Base-by-base conservation (phyloP, 2,888 invertebrate species). In the Folsomia candida region DNA sequence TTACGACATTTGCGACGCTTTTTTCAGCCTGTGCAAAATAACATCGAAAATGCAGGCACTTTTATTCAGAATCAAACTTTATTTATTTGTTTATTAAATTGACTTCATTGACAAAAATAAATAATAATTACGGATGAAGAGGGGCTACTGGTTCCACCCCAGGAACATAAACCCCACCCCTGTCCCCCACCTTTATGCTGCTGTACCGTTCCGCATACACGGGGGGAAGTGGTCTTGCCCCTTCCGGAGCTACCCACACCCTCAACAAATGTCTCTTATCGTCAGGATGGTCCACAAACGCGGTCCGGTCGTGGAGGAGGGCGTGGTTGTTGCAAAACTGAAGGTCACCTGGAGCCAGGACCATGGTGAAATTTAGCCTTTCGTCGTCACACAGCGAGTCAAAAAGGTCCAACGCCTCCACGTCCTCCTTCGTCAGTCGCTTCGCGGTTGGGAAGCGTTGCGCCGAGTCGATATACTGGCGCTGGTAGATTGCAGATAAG, bases 291-390 rank as follows among this genome's bases (percentile, higher is more conserved):
- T 68, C 68, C 28, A 20, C 62, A 68, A 62, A 68, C 3, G 61
- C 68, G 2, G 68, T 68, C 51, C 68, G 2, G 27, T 68, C 68
- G 47, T 68, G 68, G 4, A 68, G 58, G 9, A 68, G 25, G 2
- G 51, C 22, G 24, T 68, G 68, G 27, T 68, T 68, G 27, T 68
- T 59, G 11, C 61, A 61, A 62, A 68, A 68, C 62, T 68, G 68
- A 61, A 68, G 51, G 22, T 68, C 68, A 25, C 68, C 68, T 20
- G 62, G 68, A 51, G 25, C 26, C n/a, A 68, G 24, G 20, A 47
- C 27, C 68, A 68, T 68, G 26, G 61, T 51, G 37, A 68, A 62
- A 62, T 68, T 22, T 14, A 68, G 27, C 11, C 25, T 22, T 26
- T 47, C 61, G 27, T 68, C 68, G n/a, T 68, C 68, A 54, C 14